Percentiles rank a stretch among this genome's conserved stretches.
These are phyloP conservation scores for Charadrius vociferus DNA, from an alignment of 2,113 vertebrate species.

Conservation along the genomic window DNA sequence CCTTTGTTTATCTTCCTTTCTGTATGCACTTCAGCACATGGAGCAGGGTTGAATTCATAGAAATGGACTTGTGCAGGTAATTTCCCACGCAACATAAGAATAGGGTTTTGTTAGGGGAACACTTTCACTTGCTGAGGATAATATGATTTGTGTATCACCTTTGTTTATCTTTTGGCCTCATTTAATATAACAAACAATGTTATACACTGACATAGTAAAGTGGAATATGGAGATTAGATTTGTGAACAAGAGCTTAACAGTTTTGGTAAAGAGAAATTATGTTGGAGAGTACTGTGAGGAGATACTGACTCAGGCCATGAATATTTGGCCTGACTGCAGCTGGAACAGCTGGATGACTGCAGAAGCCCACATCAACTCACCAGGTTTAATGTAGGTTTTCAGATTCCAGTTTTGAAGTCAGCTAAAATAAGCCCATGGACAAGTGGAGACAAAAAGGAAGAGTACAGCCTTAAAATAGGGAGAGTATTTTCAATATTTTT, in stretches of 20 bases:
- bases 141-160: background rate
- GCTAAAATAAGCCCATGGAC: background rate
- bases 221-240: background rate
- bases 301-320: background rate
- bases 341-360: background rate
- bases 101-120: background rate
- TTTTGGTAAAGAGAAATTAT: background rate
- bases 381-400: background rate
- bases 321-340: too few species aligned
- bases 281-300: background rate
- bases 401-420: background rate
- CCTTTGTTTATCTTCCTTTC: background rate
- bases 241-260: background rate
- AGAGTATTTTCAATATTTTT: background rate
- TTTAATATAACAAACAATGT: background rate
- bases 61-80: background rate
- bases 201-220: background rate
- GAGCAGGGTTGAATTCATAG: background rate
- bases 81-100: background rate
- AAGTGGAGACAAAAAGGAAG: rapidly evolving
- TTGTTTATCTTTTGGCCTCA: background rate
- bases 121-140: background rate
- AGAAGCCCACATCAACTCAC: background rate
- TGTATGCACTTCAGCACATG: background rate
- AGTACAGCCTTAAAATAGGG: background rate